A percentile compares a stretch with the other conserved stretches of the same genome.
phyloP scores from a whole-genome alignment of 2,888 invertebrate species.

The Holacanthella duospinosa region DNA sequence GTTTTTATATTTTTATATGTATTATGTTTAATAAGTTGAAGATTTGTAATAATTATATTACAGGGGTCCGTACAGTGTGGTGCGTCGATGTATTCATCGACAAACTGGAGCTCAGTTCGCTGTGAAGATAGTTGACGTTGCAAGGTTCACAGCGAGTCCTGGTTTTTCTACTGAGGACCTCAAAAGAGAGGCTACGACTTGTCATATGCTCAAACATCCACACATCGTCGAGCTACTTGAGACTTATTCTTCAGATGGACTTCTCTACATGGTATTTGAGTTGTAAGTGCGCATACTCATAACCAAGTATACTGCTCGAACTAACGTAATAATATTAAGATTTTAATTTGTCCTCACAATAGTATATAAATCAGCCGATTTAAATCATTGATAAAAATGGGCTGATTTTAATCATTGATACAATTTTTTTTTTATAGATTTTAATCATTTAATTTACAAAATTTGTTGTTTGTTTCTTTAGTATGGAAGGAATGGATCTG shows the following conservation, averaged over 20 bases:
- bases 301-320: background rate
- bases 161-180: constrained; percentile 93
- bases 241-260: constrained; percentile 96
- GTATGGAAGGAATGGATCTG: constrained; percentile 96
- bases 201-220: constrained; percentile 97
- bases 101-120: constrained; percentile 93
- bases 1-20: background rate
- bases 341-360: too few relatives aligned
- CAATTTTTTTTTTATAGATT: too few relatives aligned
- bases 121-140: constrained; percentile 96
- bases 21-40: background rate
- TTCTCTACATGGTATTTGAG: constrained; percentile 99
- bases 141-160: constrained; percentile 91
- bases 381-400: too few relatives aligned
- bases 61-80: constrained; percentile 94
- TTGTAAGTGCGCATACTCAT: constrained; percentile 67
- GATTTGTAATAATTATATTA: too few relatives aligned
- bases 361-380: too few relatives aligned
- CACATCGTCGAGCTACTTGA: constrained; percentile 96
- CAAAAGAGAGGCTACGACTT: constrained; percentile 95
- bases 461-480: too few relatives aligned
- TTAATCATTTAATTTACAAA: background rate
- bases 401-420: too few relatives aligned
- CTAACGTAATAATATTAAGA: too few relatives aligned
- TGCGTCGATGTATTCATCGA: constrained; percentile 85